These are phyloP conservation scores for Morus bassanus DNA, from an alignment of 2,797 vertebrate genomes.

Conservation along the genomic window DNA sequence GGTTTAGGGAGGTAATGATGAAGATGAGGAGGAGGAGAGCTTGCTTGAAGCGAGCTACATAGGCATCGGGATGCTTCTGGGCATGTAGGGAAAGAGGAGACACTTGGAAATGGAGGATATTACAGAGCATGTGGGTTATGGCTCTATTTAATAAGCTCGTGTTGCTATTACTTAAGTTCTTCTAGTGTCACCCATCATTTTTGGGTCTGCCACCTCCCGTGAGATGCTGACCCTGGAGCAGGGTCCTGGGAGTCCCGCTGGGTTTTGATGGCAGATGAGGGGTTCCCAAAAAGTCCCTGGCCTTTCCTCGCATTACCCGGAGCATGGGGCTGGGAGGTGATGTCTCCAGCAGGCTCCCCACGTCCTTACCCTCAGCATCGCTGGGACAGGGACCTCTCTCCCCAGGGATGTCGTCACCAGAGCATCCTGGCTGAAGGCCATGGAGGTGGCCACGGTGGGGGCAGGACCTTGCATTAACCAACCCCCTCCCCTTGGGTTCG, in stretches of 20 bases:
- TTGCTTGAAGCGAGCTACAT: background rate
- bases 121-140: background rate
- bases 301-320: fast-evolving
- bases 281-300: background rate
- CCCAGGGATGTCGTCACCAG: background rate
- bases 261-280: background rate
- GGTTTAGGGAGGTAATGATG: background rate
- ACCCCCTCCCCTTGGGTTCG: background rate
- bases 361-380: background rate
- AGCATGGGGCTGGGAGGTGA: too few species aligned
- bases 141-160: background rate
- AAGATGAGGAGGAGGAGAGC: background rate
- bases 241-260: background rate
- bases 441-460: background rate
- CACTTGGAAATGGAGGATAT: background rate
- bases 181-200: background rate
- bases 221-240: background rate
- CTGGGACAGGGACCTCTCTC: background rate
- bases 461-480: background rate
- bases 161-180: background rate
- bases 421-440: background rate
- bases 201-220: background rate
- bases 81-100: background rate
- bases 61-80: background rate
- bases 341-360: background rate